Conservation (phyloP, 2,113 vertebrate species). For the Aix galericulata region DNA sequence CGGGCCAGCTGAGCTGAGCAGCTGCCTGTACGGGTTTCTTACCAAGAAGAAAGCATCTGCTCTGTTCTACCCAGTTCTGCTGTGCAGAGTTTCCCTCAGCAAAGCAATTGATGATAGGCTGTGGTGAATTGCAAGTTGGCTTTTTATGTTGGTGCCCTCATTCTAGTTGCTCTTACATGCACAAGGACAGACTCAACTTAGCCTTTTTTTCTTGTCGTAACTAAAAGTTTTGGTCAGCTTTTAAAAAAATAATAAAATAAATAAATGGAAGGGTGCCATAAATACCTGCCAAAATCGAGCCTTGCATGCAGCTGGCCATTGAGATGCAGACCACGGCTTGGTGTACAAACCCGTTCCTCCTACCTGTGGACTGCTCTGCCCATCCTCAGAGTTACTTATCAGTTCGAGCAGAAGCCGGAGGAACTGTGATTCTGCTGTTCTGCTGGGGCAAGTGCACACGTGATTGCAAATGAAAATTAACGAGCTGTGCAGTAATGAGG, state of each 20-base stretch:
- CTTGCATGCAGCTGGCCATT: neutral
- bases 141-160: slow-evolving; percentile 5
- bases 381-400: neutral
- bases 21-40: neutral
- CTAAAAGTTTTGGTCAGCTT: neutral
- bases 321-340: accelerated
- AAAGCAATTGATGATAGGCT: slow-evolving; percentile 43
- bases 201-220: neutral
- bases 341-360: neutral
- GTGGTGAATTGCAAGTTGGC: slow-evolving; percentile 61
- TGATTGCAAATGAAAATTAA: neutral
- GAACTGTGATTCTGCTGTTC: neutral
- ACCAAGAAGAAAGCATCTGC: slow-evolving; percentile 17
- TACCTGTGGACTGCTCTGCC: neutral
- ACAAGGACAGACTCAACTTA: neutral
- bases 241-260: neutral
- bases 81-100: slow-evolving; percentile 6
- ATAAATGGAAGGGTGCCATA: neutral
- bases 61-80: neutral
- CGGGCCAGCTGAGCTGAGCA: neutral
- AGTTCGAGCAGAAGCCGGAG: neutral
- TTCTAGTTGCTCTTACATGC: neutral
- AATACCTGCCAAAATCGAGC: neutral
- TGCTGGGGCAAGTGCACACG: neutral
- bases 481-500: neutral